Evolutionary conservation across 2,113 vertebrate species (phyloP).

Genomic region (Manacus vitellinus): DNA sequence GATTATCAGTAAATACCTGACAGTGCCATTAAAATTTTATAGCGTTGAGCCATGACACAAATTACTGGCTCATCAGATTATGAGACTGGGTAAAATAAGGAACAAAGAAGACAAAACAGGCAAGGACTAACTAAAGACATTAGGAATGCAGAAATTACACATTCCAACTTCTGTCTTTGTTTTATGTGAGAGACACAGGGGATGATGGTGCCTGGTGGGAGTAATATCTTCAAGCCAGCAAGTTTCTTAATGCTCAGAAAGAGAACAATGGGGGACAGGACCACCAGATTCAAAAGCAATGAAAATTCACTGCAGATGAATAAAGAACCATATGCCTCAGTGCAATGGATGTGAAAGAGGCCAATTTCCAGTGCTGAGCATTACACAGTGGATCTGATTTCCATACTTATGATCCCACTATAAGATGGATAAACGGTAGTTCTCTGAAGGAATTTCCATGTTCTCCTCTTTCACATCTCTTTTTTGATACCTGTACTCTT

Average conservation of each 20-base stretch:
- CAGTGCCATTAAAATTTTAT: conserved; percentile 16
- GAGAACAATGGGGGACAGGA: not conserved
- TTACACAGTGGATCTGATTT: not conserved
- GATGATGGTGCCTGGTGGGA: not conserved
- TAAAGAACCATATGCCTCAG: not conserved
- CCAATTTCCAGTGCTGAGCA: not conserved
- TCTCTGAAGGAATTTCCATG: not conserved
- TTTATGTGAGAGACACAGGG: not conserved
- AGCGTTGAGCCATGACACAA: conserved; percentile 49
- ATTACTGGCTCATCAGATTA: conserved; percentile 31
- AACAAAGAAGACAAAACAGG: not conserved
- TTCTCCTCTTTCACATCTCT: not conserved
- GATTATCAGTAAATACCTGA: conserved; percentile 31
- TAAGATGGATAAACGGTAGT: not conserved
- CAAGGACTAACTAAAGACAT: not conserved
- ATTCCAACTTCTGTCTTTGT: not conserved
- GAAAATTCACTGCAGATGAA: not conserved
- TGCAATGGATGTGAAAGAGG: not conserved
- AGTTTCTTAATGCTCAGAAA: not conserved
- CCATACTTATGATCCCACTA: not conserved
- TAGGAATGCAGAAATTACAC: not conserved
- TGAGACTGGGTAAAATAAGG: conserved; percentile 41
- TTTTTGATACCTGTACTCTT: not conserved
- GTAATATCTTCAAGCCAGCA: not conserved
- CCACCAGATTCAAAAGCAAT: not conserved